Evolutionary conservation across 2,113 vertebrate species (phyloP).

Genomic region (human): GRCh38 chr4:70142001-70142500

Average conservation of each 20-base stretch:
- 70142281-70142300: neutral
- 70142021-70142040: neutral
- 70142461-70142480: neutral
- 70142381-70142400: neutral
- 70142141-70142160: neutral
- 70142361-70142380: neutral
- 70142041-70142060: neutral
- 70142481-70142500: neutral
- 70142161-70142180: neutral
- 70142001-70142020: neutral
- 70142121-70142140: neutral
- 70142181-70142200: neutral
- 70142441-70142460: neutral
- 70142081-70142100: neutral
- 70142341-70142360: neutral
- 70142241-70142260: neutral
- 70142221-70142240: neutral
- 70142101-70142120: neutral
- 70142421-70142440: slow-evolving; percentile 43
- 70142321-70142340: neutral
- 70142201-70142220: neutral
- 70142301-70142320: neutral
- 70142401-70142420: neutral
- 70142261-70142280: neutral
- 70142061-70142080: neutral